Conservation (phyloP, 2,797 vertebrate genomes). For the Sebastes matsubarae region DNA sequence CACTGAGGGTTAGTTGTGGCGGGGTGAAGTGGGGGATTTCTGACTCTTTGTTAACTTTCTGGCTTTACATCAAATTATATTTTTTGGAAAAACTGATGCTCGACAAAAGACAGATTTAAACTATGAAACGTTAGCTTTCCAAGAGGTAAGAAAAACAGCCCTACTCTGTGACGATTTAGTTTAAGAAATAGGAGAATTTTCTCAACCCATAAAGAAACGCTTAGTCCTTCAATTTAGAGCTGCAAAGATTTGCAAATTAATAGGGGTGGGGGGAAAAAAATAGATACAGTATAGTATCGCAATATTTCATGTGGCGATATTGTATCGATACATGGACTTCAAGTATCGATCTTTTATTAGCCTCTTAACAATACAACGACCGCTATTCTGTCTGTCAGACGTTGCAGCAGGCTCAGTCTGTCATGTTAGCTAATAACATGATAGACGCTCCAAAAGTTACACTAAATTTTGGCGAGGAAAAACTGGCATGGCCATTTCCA, state of each 20-base stretch:
- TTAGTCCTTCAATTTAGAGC: neutral
- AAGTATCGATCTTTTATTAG: too few relatives aligned
- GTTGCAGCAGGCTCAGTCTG: too few relatives aligned
- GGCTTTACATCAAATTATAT: neutral
- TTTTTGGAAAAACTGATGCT: neutral
- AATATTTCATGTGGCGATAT: too few relatives aligned
- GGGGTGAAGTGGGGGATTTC: constrained; percentile 14
- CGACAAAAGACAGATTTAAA: neutral
- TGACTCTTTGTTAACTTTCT: neutral
- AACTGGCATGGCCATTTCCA: too few relatives aligned
- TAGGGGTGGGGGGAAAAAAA: too few relatives aligned
- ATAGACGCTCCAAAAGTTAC: too few relatives aligned
- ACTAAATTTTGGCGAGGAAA: too few relatives aligned
- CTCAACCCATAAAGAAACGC: neutral
- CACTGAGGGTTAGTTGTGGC: constrained; percentile 16
- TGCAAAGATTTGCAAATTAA: neutral
- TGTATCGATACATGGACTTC: too few relatives aligned
- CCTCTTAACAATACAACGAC: too few relatives aligned
- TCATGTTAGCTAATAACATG: too few relatives aligned
- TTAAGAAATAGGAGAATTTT: neutral
- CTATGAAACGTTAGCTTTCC: neutral
- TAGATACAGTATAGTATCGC: too few relatives aligned
- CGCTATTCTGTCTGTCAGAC: too few relatives aligned
- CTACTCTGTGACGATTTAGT: neutral
- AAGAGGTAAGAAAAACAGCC: neutral